Evolutionary conservation across 2,888 invertebrate genomes (phyloP).

Genomic region (Drosophila aldrichi): DNA sequence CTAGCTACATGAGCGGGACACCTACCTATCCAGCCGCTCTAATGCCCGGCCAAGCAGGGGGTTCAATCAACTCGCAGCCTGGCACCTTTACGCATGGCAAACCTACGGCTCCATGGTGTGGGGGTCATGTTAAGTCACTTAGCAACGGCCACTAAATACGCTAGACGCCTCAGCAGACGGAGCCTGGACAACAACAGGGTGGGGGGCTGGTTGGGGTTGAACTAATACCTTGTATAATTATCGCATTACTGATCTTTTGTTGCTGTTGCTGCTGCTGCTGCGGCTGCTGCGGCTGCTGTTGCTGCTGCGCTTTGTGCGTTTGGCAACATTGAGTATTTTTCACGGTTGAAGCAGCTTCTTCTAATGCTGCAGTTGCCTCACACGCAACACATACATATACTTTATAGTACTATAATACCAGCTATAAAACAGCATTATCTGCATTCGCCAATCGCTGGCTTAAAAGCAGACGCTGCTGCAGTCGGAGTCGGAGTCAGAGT

Average conservation of each 20-base stretch:
- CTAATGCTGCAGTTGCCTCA: constrained; percentile 45
- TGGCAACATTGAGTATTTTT: constrained; percentile 66
- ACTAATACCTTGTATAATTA: constrained; percentile 79
- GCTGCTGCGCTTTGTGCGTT: constrained; percentile 46
- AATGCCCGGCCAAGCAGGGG: constrained; percentile 49
- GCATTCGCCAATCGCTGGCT: constrained; percentile 69
- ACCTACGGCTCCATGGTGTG: constrained; percentile 36
- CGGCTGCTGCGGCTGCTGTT: background rate
- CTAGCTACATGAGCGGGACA: constrained; percentile 20
- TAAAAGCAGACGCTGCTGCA: constrained; percentile 28
- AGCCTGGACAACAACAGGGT: background rate
- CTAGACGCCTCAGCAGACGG: background rate
- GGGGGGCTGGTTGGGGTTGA: constrained; percentile 12
- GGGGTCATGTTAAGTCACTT: constrained; percentile 75
- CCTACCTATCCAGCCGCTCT: constrained; percentile 12
- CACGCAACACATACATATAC: constrained; percentile 64
- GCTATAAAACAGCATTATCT: constrained; percentile 52
- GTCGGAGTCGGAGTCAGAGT: constrained; percentile 23
- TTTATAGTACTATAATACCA: constrained; percentile 1
- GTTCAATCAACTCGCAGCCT: constrained; percentile 71
- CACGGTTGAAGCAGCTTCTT: constrained; percentile 43
- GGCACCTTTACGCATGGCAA: constrained; percentile 83
- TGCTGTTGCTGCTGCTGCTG: constrained; percentile 16
- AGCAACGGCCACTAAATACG: constrained; percentile 55
- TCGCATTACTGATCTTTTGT: constrained; percentile 75